Evolutionary conservation across 2,113 vertebrate genomes (phyloP).

Genomic region (Psittacula cyanocephala): DNA sequence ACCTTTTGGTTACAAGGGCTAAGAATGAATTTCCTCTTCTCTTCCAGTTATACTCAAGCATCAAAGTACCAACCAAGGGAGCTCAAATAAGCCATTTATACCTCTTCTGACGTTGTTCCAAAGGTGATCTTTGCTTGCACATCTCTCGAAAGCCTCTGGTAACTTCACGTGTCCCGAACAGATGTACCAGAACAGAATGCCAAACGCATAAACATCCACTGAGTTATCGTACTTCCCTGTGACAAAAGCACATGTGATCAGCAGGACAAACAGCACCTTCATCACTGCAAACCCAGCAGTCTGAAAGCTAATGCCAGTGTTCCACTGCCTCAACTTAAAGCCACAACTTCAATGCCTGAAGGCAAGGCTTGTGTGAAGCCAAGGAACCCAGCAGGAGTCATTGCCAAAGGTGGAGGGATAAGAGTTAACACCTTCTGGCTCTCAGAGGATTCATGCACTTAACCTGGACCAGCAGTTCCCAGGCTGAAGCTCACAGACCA

Average conservation of each 20-base stretch:
- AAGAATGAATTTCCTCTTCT: not conserved
- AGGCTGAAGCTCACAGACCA: not conserved
- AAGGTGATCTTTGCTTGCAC: conserved; percentile 96
- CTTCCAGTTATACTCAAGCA: not conserved
- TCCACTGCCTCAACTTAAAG: not conserved
- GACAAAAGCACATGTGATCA: not conserved
- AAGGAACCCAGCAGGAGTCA: not conserved
- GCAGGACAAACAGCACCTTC: not conserved
- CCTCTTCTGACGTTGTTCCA: conserved; percentile 98
- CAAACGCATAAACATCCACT: conserved; percentile 96
- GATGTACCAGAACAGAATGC: conserved; percentile 99
- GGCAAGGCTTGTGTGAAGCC: not conserved
- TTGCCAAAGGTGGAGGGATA: not conserved
- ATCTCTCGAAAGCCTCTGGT: conserved; percentile 96
- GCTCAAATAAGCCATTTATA: conserved; percentile 28
- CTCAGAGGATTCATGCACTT: not conserved
- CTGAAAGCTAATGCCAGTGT: not conserved
- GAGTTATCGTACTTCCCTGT: conserved; percentile 98
- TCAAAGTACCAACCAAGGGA: not conserved
- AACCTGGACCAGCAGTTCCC: not conserved
- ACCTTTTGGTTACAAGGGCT: not conserved
- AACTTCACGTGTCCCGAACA: conserved; percentile 95
- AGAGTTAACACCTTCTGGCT: not conserved
- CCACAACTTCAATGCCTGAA: not conserved
- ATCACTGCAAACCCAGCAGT: not conserved